phyloP scores from a whole-genome alignment of 1,140 invertebrate species.

The Pogonognathellus flavescens region DNA sequence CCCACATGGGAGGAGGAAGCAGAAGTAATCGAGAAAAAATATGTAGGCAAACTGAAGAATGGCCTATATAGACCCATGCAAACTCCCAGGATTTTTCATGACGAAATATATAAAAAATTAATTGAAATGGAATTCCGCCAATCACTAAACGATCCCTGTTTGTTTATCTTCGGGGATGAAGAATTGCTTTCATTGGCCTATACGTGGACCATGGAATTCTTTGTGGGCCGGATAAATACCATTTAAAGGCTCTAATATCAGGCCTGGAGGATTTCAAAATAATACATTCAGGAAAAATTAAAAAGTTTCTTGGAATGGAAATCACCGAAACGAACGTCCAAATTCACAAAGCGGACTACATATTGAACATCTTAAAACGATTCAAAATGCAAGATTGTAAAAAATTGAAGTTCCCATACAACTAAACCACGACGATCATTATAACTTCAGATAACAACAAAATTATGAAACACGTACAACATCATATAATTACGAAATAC shows the following conservation, averaged over 20 bases:
- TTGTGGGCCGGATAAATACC: not conserved
- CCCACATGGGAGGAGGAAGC: too few relatives aligned
- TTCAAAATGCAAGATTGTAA: constrained; percentile 61
- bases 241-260: not conserved
- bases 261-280: constrained; percentile 67
- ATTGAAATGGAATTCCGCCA: too few relatives aligned
- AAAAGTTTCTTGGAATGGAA: constrained; percentile 68
- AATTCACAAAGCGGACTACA: constrained; percentile 65
- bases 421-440: not conserved
- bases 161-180: too few relatives aligned
- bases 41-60: constrained; percentile 68
- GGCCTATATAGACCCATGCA: constrained; percentile 71
- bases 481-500: too few relatives aligned
- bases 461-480: too few relatives aligned
- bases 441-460: too few relatives aligned
- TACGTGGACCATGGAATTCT: not conserved
- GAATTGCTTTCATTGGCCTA: not conserved
- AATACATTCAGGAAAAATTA: constrained; percentile 25
- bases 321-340: constrained; percentile 27
- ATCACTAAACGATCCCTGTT: too few relatives aligned
- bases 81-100: constrained; percentile 69
- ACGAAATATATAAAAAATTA: not conserved
- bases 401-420: constrained; percentile 32
- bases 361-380: constrained; percentile 67
- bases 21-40: too few relatives aligned